Evolutionary conservation across 1,140 invertebrate species (phyloP), one percentile per base, ranked within the genome.

Genomic region (Agrilus planipennis): DNA sequence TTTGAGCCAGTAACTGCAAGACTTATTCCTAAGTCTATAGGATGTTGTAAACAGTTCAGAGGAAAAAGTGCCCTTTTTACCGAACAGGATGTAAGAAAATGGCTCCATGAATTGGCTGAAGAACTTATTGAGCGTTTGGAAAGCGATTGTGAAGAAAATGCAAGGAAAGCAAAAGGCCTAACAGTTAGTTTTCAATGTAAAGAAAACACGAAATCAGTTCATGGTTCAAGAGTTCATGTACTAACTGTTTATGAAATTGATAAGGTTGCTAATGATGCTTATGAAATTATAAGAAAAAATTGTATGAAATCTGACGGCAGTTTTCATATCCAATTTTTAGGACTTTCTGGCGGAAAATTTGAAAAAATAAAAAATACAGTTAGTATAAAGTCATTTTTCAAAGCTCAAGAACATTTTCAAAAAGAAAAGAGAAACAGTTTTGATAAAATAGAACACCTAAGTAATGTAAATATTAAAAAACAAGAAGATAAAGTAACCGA

Each of bases 41-140:
- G 89, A 0, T 94, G 90, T 55, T 90, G 87, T 54, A 97, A 97
- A 68, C 89, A 85, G 51, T 95, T 98, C 62, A 74, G 76, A 10
- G 92, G 91, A 0, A 81, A 78, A 60, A 74, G 76, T 44, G 76
- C 79, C n/a, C 71, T 96, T 12, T 64, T 65, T 3, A 78, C 77
- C 2, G 62, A 74, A 41, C 74, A 84, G 39, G 76, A 79, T 47
- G 74, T 93, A 32, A 68, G 69, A 28, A 78, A 84, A 55, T 95
- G 91, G 91, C 61, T 92, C 0, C 65, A 63, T 19, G 80, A 90
- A 56, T 64, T 97, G 4, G 67, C 80, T 0, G 72, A 72, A 22
- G 91, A 96, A 70, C 73, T 95, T 21, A 72, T 75, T 29, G 88
- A 93, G 59, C 71, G 91, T 32, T 63, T 96, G n/a, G 72, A 81